Conservation (phyloP, 1,140 invertebrate genomes). For the Cotesia glomerata region DNA sequence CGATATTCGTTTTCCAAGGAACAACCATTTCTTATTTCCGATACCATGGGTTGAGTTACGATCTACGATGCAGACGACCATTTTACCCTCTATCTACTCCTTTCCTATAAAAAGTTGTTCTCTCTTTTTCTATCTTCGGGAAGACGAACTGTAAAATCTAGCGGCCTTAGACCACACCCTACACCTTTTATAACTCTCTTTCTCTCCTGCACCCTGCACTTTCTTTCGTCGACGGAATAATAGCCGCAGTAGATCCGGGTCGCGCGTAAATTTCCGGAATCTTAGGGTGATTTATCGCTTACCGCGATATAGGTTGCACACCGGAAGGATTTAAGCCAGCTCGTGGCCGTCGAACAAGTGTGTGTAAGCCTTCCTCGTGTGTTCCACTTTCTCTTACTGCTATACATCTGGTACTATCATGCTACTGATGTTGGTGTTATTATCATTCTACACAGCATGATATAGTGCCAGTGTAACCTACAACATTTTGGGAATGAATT, state of each 20-base stretch:
- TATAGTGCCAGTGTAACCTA: neutral
- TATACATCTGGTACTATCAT: neutral
- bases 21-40: constrained; percentile 16
- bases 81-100: constrained; percentile 25
- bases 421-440: neutral
- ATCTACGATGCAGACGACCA: constrained; percentile 31
- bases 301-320: constrained; percentile 34
- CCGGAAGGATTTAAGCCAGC: constrained; percentile 35
- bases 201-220: neutral
- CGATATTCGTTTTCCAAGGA: constrained; percentile 9
- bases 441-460: neutral
- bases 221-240: constrained; percentile 22
- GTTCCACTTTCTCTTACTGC: constrained; percentile 8
- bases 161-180: constrained; percentile 4
- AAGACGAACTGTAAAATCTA: neutral
- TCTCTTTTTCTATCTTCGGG: neutral
- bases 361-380: neutral
- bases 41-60: constrained; percentile 27
- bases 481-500: neutral
- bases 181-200: constrained; percentile 1
- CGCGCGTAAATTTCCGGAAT: constrained; percentile 40
- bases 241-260: constrained; percentile 35
- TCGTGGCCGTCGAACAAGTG: constrained; percentile 12
- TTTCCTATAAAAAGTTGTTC: neutral
- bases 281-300: constrained; percentile 37